Percentiles rank a stretch among this genome's conserved stretches.
phyloP scores from a whole-genome alignment of 2,113 vertebrate species.

The Chloebia gouldiae region DNA sequence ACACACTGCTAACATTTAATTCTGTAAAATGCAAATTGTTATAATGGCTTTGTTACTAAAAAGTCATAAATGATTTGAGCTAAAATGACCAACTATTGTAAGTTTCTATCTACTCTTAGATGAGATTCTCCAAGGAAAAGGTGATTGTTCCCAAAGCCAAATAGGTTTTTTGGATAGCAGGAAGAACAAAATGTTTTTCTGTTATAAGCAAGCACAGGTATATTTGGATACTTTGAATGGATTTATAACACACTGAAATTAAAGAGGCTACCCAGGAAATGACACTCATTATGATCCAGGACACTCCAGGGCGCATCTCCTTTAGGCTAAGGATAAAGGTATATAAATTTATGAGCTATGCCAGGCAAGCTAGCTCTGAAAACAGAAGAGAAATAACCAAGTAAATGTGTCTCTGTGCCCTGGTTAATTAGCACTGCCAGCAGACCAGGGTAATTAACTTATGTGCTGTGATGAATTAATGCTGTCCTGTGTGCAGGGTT shows the following conservation, averaged over 20 bases:
- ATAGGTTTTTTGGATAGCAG: not conserved
- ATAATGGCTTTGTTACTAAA: not conserved
- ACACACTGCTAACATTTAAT: not conserved
- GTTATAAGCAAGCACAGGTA: not conserved
- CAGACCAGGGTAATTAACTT: slow-evolving; percentile 39
- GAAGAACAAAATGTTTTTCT: not conserved
- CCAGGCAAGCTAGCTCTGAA: not conserved
- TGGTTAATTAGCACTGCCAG: slow-evolving; percentile 16
- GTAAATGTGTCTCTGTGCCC: not conserved
- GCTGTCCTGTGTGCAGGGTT: not conserved
- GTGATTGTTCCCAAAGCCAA: not conserved
- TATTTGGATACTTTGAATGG: not conserved
- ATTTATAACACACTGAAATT: not conserved
- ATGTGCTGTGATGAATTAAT: slow-evolving; percentile 34
- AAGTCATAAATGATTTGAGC: not conserved
- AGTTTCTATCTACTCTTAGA: not conserved
- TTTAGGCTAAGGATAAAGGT: not conserved
- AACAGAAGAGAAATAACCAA: slow-evolving; percentile 27
- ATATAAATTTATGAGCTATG: not conserved
- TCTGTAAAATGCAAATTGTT: not conserved
- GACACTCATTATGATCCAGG: not conserved
- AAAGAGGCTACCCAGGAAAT: not conserved
- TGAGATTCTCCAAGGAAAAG: not conserved
- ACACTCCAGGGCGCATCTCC: not conserved
- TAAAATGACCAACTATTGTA: not conserved